phyloP scores from a whole-genome alignment of 2,888 invertebrate species.

The Eupeodes luniger region DNA sequence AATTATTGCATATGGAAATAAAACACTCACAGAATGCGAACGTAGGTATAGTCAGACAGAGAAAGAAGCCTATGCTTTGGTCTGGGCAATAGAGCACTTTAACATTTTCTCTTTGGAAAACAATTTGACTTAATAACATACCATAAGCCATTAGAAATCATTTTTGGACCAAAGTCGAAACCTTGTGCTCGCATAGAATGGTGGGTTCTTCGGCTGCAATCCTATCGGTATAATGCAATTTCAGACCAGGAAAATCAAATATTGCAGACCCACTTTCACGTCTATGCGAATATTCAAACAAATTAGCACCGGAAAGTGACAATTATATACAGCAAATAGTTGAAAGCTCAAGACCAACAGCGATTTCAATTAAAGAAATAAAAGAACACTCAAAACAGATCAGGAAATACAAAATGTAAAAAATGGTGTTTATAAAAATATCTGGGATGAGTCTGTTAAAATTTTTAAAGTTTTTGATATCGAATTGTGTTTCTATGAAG shows the following conservation, averaged over 20 bases:
- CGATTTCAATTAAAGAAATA: too few relatives aligned
- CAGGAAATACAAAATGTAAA: too few relatives aligned
- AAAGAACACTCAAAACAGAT: too few relatives aligned
- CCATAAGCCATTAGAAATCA: conserved; percentile 79
- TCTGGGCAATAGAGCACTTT: conserved; percentile 78
- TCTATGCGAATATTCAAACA: too few relatives aligned
- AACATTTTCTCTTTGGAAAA: conserved; percentile 81
- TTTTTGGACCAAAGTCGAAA: conserved; percentile 77
- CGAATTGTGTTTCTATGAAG: too few relatives aligned
- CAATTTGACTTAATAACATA: conserved; percentile 80
- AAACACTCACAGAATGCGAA: conserved; percentile 79
- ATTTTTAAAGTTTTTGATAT: too few relatives aligned
- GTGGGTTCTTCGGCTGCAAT: conserved; percentile 77
- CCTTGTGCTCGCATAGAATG: not conserved
- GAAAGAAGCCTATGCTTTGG: conserved; percentile 47
- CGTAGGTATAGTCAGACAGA: conserved; percentile 58
- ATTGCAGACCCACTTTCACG: too few relatives aligned
- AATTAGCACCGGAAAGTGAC: too few relatives aligned
- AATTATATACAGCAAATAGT: too few relatives aligned
- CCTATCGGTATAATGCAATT: conserved; percentile 75
- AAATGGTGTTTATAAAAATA: too few relatives aligned
- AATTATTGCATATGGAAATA: conserved; percentile 82
- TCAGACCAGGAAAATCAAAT: not conserved
- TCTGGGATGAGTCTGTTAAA: too few relatives aligned
- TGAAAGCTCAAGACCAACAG: too few relatives aligned